Percentiles rank a stretch among this genome's conserved stretches.
Evolutionary conservation across 1,140 invertebrate genomes (phyloP).

Genomic region (Pachypeltis micranthus): DNA sequence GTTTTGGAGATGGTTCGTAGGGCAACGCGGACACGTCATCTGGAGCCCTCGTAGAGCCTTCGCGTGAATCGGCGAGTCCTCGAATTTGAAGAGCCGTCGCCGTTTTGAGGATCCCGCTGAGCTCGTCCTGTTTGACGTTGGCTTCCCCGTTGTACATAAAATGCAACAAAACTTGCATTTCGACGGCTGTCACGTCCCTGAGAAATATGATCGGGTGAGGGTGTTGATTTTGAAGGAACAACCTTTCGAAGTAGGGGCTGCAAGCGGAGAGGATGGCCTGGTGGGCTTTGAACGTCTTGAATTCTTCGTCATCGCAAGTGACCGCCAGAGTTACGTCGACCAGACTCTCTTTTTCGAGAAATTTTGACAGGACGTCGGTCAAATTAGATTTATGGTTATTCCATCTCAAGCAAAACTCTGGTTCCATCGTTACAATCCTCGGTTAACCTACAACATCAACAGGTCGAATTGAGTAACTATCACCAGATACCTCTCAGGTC

Average conservation of each 20-base stretch:
- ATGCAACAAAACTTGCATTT: conserved; percentile 75
- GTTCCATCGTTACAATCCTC: conserved; percentile 50
- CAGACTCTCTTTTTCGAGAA: conserved; percentile 71
- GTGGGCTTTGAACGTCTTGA: conserved; percentile 72
- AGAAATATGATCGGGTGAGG: conserved; percentile 86
- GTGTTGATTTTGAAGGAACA: conserved; percentile 81
- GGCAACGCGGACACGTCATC: not conserved
- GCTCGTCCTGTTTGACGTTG: conserved; percentile 73
- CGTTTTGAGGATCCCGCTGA: conserved; percentile 79
- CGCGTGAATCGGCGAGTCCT: conserved; percentile 44
- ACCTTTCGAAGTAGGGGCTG: conserved; percentile 87
- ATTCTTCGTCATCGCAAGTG: conserved; percentile 54
- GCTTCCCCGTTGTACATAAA: conserved; percentile 89
- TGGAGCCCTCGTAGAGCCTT: conserved; percentile 15
- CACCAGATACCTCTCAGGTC: conserved; percentile 14
- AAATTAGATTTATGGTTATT: conserved; percentile 85
- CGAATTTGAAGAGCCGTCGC: conserved; percentile 81
- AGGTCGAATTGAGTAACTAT: not conserved
- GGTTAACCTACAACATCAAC: conserved; percentile 17
- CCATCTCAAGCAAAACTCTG: conserved; percentile 89
- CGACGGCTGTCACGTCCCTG: conserved; percentile 74
- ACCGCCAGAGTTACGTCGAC: conserved; percentile 80
- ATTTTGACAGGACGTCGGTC: conserved; percentile 73
- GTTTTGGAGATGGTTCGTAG: conserved; percentile 15
- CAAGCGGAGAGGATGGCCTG: conserved; percentile 87